Evolutionary conservation across 2,113 vertebrate genomes (phyloP), one percentile per base, ranked within the genome.

Genomic region (Trogon surrucura): DNA sequence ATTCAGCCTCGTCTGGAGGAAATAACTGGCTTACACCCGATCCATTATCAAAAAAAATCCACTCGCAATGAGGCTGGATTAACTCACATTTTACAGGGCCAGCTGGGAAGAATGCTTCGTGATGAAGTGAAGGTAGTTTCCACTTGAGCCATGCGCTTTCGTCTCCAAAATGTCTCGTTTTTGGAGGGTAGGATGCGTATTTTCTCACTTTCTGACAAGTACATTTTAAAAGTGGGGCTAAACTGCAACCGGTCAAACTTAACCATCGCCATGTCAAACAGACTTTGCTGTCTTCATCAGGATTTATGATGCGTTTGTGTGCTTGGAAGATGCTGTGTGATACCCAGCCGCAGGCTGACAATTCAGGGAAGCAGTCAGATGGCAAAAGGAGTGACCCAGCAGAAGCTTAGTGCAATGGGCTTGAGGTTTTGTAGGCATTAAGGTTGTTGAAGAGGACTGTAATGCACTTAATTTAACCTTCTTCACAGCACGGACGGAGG

Each of bases 41-140:
- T 94, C 77, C 27, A 56, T 95, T 96, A 93, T 91, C 82, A 93
- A 85, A 88, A 91, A 95, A 90, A 38, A 22, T 2, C 77, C 85
- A 47, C 25, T 80, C 5, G 32, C 6, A 29, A 38, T 30, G 50
- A 84, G 79, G 47, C 36, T 91, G 94, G 89, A 94, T 96, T 96
- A 96, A 82, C 65, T 0, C 91, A 67, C 82, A 87, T 91, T 94
- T 95, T 94, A 85, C 82, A 90, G 89, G 91, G 92, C 91, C 82
- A 90, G 45, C 44, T 56, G 84, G 92, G 82, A 89, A 65, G 80
- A 90, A 83, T 29, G 41, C 50, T 93, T 92, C n/a, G 10, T 90
- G 87, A 86, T 93, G 34, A 95, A 89, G 78, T 19, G 56, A 92
- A 85, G 51, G 22, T 25, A 5, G 4, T 85, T 90, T 91, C 91